A percentile compares a stretch with the other conserved stretches of the same genome.
Evolutionary conservation across 2,797 vertebrate species (phyloP).

Genomic region (Philypnodon macrostomus): DNA sequence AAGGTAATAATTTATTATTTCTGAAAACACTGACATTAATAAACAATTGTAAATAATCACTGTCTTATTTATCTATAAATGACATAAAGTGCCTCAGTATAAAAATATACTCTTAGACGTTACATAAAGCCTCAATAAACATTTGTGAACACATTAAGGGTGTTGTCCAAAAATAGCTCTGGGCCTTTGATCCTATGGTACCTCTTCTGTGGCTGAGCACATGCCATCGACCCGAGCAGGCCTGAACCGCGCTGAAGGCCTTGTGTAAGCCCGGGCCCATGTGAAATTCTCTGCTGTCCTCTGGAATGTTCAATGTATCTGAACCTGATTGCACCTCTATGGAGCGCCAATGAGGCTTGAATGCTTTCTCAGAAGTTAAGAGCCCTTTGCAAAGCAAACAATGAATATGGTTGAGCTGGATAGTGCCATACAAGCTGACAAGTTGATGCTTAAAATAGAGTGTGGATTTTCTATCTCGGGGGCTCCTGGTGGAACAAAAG

Average conservation of each 20-base stretch:
- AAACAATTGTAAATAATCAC: constrained; percentile 67
- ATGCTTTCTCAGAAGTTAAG: constrained; percentile 48
- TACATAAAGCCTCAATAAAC: constrained; percentile 76
- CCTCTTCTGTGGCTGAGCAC: constrained; percentile 67
- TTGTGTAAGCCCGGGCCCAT: constrained; percentile 72
- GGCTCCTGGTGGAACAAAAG: constrained; percentile 39
- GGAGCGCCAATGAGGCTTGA: constrained; percentile 51
- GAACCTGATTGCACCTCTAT: constrained; percentile 59
- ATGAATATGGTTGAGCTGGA: constrained; percentile 40
- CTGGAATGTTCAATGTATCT: constrained; percentile 68
- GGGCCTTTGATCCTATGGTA: constrained; percentile 65
- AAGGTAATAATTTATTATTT: constrained; percentile 66
- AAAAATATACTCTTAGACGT: constrained; percentile 81
- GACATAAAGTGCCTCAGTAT: constrained; percentile 81
- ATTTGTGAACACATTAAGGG: constrained; percentile 71
- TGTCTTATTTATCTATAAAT: constrained; percentile 70
- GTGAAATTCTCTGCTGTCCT: constrained; percentile 71
- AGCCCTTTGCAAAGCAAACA: constrained; percentile 53
- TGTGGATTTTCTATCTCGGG: constrained; percentile 52
- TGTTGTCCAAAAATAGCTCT: constrained; percentile 70
- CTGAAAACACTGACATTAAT: constrained; percentile 61
- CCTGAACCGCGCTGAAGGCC: constrained; percentile 70
- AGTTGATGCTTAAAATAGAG: constrained; percentile 58
- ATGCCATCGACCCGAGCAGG: constrained; percentile 73
- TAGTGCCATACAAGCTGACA: constrained; percentile 45